Evolutionary conservation across 2,888 invertebrate species (phyloP).

Genomic region (Miltochrista miniata): DNA sequence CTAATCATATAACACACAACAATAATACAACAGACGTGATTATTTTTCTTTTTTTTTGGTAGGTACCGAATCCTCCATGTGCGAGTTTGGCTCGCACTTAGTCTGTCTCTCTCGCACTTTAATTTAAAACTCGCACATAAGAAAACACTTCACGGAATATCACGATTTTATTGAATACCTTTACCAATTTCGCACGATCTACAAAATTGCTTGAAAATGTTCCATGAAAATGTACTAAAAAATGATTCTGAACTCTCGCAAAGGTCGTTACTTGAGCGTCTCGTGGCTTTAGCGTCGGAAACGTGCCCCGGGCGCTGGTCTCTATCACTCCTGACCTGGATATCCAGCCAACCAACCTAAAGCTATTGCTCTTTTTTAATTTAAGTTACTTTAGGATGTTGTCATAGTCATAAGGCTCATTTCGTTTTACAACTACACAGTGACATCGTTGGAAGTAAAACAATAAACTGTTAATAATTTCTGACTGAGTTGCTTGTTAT

Average conservation of each 20-base stretch:
- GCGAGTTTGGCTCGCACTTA: too few species aligned
- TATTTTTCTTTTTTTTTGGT: too few species aligned
- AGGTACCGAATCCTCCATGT: too few species aligned
- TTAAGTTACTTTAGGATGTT: slow-evolving; percentile 26
- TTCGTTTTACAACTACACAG: slow-evolving; percentile 4
- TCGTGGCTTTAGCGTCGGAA: slow-evolving; percentile 19
- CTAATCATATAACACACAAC: too few species aligned
- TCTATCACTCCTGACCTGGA: slow-evolving; percentile 34
- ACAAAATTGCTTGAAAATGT: slow-evolving; percentile 2
- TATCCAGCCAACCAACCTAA: slow-evolving; percentile 29
- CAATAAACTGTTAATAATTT: too few species aligned
- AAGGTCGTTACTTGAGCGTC: slow-evolving; percentile 15
- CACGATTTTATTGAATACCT: not conserved
- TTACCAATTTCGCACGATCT: not conserved
- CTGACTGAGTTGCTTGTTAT: not conserved
- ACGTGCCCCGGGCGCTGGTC: slow-evolving; percentile 26
- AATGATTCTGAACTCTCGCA: slow-evolving; percentile 26
- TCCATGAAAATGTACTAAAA: slow-evolving; percentile 14
- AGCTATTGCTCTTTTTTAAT: slow-evolving; percentile 38
- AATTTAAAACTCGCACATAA: not conserved
- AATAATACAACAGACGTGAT: too few species aligned
- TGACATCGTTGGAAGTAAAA: too few species aligned
- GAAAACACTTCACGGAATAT: not conserved
- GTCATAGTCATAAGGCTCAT: slow-evolving; percentile 9
- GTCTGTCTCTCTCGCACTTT: too few species aligned